phyloP scores from a whole-genome alignment of 1,140 invertebrate species.

The Episyrphus balteatus region DNA sequence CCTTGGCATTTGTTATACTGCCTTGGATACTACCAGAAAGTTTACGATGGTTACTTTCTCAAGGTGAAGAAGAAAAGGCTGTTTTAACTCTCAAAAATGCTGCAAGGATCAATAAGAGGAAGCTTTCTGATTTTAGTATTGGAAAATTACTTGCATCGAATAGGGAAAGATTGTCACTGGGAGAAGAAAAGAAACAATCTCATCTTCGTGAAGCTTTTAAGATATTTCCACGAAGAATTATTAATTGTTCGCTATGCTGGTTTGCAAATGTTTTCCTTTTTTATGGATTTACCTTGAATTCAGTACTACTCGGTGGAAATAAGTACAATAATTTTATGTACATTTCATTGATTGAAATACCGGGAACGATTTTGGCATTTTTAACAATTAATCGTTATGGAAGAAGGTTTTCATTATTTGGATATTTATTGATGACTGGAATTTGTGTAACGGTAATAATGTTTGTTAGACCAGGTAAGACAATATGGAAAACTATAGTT shows the following conservation, averaged over 20 bases:
- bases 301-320: slow-evolving; percentile 59
- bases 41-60: slow-evolving; percentile 61
- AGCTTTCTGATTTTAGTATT: slow-evolving; percentile 43
- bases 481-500: too few relatives aligned
- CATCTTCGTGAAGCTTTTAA: slow-evolving; percentile 19
- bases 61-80: slow-evolving; percentile 51
- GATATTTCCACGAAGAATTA: slow-evolving; percentile 40
- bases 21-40: slow-evolving; percentile 52
- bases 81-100: slow-evolving; percentile 46
- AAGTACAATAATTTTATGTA: slow-evolving; percentile 60
- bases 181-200: slow-evolving; percentile 23
- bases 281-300: slow-evolving; percentile 71
- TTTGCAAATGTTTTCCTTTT: slow-evolving; percentile 59
- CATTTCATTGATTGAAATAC: slow-evolving; percentile 59
- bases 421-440: slow-evolving; percentile 49
- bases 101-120: slow-evolving; percentile 54
- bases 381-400: slow-evolving; percentile 52
- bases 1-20: slow-evolving; percentile 50
- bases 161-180: slow-evolving; percentile 15
- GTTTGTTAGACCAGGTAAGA: slow-evolving; percentile 16
- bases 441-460: slow-evolving; percentile 31
- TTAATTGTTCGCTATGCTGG: slow-evolving; percentile 58
- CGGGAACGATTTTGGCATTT: slow-evolving; percentile 53
- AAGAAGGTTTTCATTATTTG: slow-evolving; percentile 46
- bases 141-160: slow-evolving; percentile 20